Base-by-base conservation (phyloP, 2,113 vertebrate genomes). In the Lampris incognitus region DNA sequence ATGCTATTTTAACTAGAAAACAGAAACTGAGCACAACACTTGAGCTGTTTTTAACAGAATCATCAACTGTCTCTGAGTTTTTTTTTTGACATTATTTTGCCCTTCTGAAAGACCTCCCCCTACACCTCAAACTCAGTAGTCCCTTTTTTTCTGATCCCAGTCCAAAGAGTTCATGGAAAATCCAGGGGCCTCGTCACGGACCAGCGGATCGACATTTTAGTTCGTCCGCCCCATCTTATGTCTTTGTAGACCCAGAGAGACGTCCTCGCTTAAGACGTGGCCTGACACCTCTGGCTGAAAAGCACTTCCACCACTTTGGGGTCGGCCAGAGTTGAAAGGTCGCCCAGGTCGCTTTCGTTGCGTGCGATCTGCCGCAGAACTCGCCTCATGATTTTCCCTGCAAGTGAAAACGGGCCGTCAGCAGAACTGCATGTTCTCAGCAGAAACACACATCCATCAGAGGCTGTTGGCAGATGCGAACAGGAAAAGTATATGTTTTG, bases 351-450 rank as follows among this genome's bases (percentile, higher is more conserved):
- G 79, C 88, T 93, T 64, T 95, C 94, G 9, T 94, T 94, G 41
- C 94, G 90, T 3, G 95, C 95, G 50, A 95, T 93, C 82, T 94
- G 91, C 62, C 95, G 79, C 51, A 96, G 91, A 64, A 96, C 82
- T 9, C 95, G 85, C n/a, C 94, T 87, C 95, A 96, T 94, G 72
- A 96, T 95, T 83, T 96, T 96, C 38, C 95, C 94, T 94, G 49
- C 37, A 65, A 50, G 24, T 4, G 8, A 51, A 46, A 1, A 51
- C 0, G 37, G 7, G 69, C 6, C 9, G 58, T 1, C 1, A 24
- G 46, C 58, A 37, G 68, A 9, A 7, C 2, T 9, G 10, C 41
- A 67, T 2, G 50, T 7, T 55, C 13, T 11, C n/a, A 48, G 24
- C 2, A 11, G 24, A 24, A 24, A 24, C 24, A 24, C 24, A 24